Percentiles rank a stretch among this genome's conserved stretches.
These are phyloP conservation scores for Cryptotermes secundus DNA, from an alignment of 1,140 invertebrate species.

Conservation along the genomic window DNA sequence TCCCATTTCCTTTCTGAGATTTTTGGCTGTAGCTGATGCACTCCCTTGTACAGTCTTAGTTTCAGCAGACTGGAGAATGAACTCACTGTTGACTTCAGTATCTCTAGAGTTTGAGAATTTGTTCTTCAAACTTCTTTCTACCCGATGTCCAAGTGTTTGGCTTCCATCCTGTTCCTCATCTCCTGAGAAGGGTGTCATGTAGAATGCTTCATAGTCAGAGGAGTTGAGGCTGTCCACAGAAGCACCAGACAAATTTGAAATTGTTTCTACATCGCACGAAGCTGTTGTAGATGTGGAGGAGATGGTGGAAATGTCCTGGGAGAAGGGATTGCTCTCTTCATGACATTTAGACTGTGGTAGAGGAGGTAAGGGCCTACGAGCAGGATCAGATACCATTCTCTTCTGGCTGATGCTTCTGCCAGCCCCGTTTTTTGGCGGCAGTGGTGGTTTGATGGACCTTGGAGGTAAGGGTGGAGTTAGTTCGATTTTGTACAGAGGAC, in stretches of 20 bases:
- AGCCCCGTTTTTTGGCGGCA: conserved; percentile 62
- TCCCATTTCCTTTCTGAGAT: no score
- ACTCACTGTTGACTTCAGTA: no score
- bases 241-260: conserved; percentile 46
- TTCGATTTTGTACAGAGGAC: conserved; percentile 38
- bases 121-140: not conserved
- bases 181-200: conserved; percentile 14
- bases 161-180: not conserved
- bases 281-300: conserved; percentile 21
- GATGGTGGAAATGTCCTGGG: not conserved
- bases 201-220: conserved; percentile 48
- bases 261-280: conserved; percentile 22
- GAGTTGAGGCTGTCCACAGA: conserved; percentile 45
- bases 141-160: not conserved
- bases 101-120: not conserved
- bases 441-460: conserved; percentile 44
- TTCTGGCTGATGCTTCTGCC: conserved; percentile 52
- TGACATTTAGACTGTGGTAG: not conserved
- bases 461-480: conserved; percentile 40
- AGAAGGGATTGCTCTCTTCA: not conserved
- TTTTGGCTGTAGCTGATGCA: no score
- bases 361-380: conserved; percentile 30
- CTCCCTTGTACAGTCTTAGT: not conserved
- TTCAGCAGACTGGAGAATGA: not conserved
- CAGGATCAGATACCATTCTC: conserved; percentile 19